Evolutionary conservation across 2,888 invertebrate species (phyloP), one percentile per base, ranked within the genome.

Genomic region (Acronicta alni): DNA sequence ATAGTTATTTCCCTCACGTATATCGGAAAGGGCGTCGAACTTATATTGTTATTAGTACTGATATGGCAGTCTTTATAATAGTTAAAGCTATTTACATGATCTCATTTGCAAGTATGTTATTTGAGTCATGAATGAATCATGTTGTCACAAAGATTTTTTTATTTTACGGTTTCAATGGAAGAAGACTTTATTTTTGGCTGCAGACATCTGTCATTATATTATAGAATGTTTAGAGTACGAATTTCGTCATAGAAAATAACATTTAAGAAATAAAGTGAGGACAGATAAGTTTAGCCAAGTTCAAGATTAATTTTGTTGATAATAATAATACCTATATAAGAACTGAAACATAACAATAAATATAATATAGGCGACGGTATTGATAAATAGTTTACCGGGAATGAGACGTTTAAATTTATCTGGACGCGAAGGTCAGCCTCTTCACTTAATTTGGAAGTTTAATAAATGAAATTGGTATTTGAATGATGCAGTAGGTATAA

Each of bases 1-100:
- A 85, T 86, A 88, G 84, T 85, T 88, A 89, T 85, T 89, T 78
- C 20, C 47, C 67, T 67, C 76, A 77, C 76, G 76, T 75, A 62
- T 70, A 70, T 79, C 74, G 61, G 60, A 72, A 67, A 77, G 81
- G 77, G 68, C 73, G 60, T 67, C 64, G 81, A 77, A 72, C 82
- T 63, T 62, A 69, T 75, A 81, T 82, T 83, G 80, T 84, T 79
- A 76, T 75, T 78, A 72, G 71, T 70, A 67, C 71, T 76, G 81
- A 82, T 83, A 82, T 72, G 70, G 73, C 57, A 59, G 59, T 73
- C 71, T 73, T 76, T 64, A 60, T 75, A 69, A 69, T 72, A 77
- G 72, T 69, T 73, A 64, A 56, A 61, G 67, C 62, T 67, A 72
- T 75, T 78, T 78, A 75, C 77, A 72, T 77, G 72, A 75, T 77